Conservation (phyloP, 2,113 vertebrate species). For the Urocitellus parryii region DNA sequence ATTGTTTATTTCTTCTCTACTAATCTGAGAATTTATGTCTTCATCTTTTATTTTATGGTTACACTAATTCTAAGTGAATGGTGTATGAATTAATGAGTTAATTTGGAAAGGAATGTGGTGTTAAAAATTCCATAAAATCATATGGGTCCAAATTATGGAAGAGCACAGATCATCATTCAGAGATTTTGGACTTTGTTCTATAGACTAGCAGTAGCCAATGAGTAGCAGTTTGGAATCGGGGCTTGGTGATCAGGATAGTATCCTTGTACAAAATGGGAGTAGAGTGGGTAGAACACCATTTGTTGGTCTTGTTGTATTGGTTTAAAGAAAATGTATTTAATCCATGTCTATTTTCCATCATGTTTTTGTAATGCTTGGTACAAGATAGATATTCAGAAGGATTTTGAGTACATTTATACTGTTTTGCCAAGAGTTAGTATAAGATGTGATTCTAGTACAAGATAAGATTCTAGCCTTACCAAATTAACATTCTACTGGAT, state of each 20-base stretch:
- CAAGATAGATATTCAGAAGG: neutral
- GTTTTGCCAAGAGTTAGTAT: neutral
- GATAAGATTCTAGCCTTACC: neutral
- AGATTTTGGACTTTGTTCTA: neutral
- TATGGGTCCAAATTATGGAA: neutral
- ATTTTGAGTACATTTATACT: neutral
- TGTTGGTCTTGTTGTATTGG: neutral
- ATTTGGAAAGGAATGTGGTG: neutral
- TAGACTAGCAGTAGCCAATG: neutral
- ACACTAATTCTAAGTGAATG: neutral
- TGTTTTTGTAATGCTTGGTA: neutral
- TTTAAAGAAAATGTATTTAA: constrained; percentile 21
- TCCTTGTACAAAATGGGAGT: neutral
- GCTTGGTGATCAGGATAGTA: neutral
- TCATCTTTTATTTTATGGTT: constrained; percentile 19
- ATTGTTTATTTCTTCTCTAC: neutral
- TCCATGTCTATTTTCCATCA: neutral
- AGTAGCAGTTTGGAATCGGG: neutral
- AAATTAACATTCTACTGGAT: neutral
- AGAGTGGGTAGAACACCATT: neutral
- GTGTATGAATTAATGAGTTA: constrained; percentile 6
- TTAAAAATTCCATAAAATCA: neutral
- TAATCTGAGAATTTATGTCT: constrained; percentile 25
- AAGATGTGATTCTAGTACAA: neutral
- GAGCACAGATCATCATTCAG: neutral